Evolutionary conservation across 2,888 invertebrate genomes (phyloP).

Genomic region (Epinotia nisella): DNA sequence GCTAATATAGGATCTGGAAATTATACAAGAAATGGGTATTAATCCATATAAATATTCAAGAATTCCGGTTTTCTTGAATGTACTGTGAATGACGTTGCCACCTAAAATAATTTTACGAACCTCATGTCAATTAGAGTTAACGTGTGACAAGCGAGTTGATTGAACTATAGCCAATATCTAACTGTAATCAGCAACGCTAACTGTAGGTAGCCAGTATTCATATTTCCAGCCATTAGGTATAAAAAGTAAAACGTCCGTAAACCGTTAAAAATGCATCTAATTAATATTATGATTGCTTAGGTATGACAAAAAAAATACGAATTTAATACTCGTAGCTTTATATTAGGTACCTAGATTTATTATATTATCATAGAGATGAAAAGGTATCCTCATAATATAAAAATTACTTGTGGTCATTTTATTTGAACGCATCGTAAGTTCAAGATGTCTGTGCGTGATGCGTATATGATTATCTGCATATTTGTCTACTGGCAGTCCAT

Average conservation of each 20-base stretch:
- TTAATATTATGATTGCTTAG: not conserved
- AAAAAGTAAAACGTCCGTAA: too few species aligned
- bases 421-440: slow-evolving; percentile 7
- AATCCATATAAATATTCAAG: slow-evolving; percentile 33
- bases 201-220: too few species aligned
- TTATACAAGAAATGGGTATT: slow-evolving; percentile 19
- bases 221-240: too few species aligned
- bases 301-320: not conserved
- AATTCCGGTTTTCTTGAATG: slow-evolving; percentile 45
- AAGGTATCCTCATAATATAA: too few species aligned
- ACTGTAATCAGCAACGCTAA: too few species aligned
- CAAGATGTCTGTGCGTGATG: slow-evolving; percentile 4
- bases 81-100: not conserved
- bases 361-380: too few species aligned
- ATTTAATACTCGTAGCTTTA: too few species aligned
- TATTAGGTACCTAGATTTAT: too few species aligned
- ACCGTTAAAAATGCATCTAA: not conserved
- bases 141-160: too few species aligned
- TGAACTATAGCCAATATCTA: too few species aligned
- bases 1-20: slow-evolving; percentile 28
- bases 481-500: slow-evolving; percentile 49
- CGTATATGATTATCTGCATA: not conserved
- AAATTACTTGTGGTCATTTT: not conserved
- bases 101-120: not conserved
- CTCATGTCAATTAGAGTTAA: not conserved